Evolutionary conservation across 1,140 invertebrate genomes (phyloP), one percentile per base, ranked within the genome.

Genomic region (Aleiodes sp.): DNA sequence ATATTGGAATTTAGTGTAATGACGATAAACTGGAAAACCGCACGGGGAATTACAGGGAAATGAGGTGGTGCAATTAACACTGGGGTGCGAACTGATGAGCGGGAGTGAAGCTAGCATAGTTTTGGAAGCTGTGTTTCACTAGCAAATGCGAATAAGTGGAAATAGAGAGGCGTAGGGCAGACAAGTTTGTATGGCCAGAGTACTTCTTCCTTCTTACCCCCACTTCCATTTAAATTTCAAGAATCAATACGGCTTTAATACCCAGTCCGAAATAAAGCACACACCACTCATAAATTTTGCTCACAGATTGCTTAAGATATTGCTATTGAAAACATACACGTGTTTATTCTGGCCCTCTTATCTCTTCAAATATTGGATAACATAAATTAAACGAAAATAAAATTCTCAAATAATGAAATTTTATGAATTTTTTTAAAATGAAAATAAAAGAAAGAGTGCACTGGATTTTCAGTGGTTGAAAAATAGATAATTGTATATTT

Each of bases 401-500:
- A n/a, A n/a, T n/a, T n/a, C n/a, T n/a, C n/a, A n/a, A n/a, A n/a
- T n/a, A n/a, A n/a, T n/a, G n/a, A n/a, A n/a, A n/a, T n/a, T n/a
- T n/a, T n/a, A n/a, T n/a, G n/a, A n/a, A n/a, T n/a, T n/a, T n/a
- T n/a, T n/a, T n/a, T n/a, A n/a, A n/a, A n/a, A n/a, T n/a, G n/a
- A n/a, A n/a, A n/a, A n/a, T n/a, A n/a, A n/a, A n/a, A n/a, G n/a
- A n/a, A n/a, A n/a, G n/a, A n/a, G n/a, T n/a, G n/a, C n/a, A n/a
- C n/a, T n/a, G n/a, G n/a, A n/a, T n/a, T n/a, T n/a, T n/a, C n/a
- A 67, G 16, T 52, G 46, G 26, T 52, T 52, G 46, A 76, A 63
- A 73, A 31, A n/a, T 75, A 75, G 70, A 64, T 68, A 71, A 39
- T 71, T 69, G 68, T 65, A 78, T 75, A 74, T 74, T 52, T 59